These are phyloP conservation scores for Melieria picta DNA, from an alignment of 2,888 invertebrate genomes.

Conservation along the genomic window DNA sequence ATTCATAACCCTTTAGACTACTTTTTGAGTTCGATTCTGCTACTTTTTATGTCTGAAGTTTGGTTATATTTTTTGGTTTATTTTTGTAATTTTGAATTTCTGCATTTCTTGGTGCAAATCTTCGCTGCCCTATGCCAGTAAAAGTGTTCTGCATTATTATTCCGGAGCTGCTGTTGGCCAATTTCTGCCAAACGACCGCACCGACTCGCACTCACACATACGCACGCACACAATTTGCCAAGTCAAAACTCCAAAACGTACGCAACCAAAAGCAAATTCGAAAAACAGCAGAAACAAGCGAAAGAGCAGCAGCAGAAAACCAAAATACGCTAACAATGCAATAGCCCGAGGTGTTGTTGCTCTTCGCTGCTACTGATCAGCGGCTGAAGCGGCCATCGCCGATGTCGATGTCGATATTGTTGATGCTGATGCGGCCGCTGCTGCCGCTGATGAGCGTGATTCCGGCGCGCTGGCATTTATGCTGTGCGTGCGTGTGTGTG, in stretches of 20 bases:
- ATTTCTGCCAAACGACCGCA: slow-evolving; percentile 14
- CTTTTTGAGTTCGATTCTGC: no score
- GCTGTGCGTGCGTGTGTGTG: background rate
- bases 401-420: background rate
- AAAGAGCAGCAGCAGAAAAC: slow-evolving; percentile 2
- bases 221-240: background rate
- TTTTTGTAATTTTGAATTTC: no score
- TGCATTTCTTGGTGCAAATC: no score
- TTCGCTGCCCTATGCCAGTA: no score
- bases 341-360: slow-evolving; percentile 20
- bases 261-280: background rate
- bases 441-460: background rate
- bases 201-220: background rate
- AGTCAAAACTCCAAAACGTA: background rate
- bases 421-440: slow-evolving; percentile 13
- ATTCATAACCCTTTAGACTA: no score
- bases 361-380: slow-evolving; percentile 4
- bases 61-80: no score
- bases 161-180: slow-evolving; percentile 4
- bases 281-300: background rate
- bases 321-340: slow-evolving; percentile 7
- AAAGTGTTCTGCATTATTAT: slow-evolving; percentile 1
- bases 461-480: background rate
- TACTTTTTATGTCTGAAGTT: no score
- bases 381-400: background rate